phyloP scores from a whole-genome alignment of 2,113 vertebrate species.

The Lophotis ruficrista region DNA sequence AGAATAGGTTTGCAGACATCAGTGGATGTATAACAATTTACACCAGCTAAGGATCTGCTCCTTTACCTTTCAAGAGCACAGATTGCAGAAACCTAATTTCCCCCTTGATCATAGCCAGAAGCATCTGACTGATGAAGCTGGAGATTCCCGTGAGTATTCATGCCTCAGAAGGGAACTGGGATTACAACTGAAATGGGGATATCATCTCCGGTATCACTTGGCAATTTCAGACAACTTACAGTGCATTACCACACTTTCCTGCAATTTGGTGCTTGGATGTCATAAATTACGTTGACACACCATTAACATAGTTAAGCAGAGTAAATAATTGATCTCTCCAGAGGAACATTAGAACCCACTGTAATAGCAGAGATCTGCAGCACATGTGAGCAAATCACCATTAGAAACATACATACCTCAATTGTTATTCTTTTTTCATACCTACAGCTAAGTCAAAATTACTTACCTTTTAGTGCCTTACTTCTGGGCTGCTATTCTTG shows the following conservation, averaged over 20 bases:
- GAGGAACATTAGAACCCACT: conserved; percentile 42
- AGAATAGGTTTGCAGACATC: not conserved
- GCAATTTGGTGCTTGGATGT: conserved; percentile 48
- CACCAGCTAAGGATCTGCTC: not conserved
- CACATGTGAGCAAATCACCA: not conserved
- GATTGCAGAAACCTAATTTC: not conserved
- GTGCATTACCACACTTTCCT: conserved; percentile 47
- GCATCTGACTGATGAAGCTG: not conserved
- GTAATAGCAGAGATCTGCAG: not conserved
- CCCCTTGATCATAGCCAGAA: not conserved
- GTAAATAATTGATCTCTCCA: conserved; percentile 60
- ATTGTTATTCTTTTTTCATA: not conserved
- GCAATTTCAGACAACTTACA: conserved; percentile 43
- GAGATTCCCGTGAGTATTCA: not conserved
- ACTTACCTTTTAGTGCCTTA: not conserved
- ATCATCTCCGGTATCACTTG: not conserved
- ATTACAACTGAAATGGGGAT: not conserved
- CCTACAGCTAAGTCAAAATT: not conserved
- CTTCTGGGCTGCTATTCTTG: not conserved
- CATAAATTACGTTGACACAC: conserved; percentile 52
- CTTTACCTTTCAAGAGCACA: not conserved
- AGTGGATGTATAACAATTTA: not conserved
- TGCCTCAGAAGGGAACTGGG: not conserved
- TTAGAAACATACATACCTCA: not conserved
- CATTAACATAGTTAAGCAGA: conserved; percentile 64